phyloP scores from a whole-genome alignment of 2,113 vertebrate genomes.

The Merops nubicus region DNA sequence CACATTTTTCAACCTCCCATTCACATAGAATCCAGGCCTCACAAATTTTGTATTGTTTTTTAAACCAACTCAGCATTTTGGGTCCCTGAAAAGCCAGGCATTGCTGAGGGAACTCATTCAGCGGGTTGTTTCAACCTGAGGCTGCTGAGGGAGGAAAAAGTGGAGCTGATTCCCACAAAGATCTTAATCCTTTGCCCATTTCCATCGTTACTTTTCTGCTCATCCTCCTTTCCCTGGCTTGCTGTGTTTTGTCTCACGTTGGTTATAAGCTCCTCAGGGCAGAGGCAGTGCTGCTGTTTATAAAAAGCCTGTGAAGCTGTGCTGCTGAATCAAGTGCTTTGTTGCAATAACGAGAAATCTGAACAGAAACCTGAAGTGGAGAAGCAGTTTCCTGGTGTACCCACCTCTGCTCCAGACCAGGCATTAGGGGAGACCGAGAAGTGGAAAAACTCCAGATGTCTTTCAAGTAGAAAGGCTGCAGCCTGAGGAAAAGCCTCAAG shows the following conservation, averaged over 20 bases:
- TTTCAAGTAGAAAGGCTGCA: not conserved
- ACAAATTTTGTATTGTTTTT: not conserved
- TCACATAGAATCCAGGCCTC: not conserved
- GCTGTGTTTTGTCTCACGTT: not conserved
- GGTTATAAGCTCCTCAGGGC: not conserved
- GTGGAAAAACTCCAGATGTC: not conserved
- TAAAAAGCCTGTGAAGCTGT: not conserved
- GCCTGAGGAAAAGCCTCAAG: not conserved
- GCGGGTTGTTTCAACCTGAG: not conserved
- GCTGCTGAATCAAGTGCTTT: conserved; percentile 10
- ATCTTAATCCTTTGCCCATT: not conserved
- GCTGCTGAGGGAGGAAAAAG: not conserved
- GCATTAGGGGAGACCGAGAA: not conserved
- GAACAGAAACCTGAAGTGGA: not conserved
- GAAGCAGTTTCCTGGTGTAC: not conserved
- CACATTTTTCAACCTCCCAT: not conserved
- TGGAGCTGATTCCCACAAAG: not conserved
- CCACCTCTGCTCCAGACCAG: not conserved
- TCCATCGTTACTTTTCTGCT: not conserved
- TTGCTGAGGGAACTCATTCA: not conserved
- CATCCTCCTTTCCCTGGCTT: not conserved
- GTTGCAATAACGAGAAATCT: not conserved
- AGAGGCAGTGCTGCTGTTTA: not conserved
- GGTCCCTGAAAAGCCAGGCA: not conserved
- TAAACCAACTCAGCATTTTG: not conserved